Conservation (phyloP, 2,888 invertebrate genomes). For the Philereme transversata region DNA sequence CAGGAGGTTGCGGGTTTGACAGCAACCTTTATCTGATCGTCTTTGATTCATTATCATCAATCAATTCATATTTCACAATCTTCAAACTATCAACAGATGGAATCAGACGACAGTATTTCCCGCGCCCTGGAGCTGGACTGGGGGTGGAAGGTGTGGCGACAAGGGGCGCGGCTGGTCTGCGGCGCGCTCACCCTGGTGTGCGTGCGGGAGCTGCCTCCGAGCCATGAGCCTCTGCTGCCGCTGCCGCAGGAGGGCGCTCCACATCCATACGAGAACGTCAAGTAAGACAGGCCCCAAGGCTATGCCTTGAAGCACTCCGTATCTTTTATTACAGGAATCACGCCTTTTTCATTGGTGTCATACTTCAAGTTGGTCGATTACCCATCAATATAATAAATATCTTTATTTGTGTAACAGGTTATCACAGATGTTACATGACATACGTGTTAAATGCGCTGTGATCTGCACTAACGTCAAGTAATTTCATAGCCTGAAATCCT, state of each 20-base stretch:
- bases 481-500: too few relatives aligned
- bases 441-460: too few relatives aligned
- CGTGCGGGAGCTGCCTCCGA: constrained; percentile 90
- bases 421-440: too few relatives aligned
- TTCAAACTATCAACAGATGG: constrained; percentile 62
- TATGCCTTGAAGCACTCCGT: background rate
- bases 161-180: constrained; percentile 93
- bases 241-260: constrained; percentile 32
- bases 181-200: constrained; percentile 92
- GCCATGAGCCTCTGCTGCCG: constrained; percentile 66
- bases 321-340: background rate
- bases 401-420: too few relatives aligned
- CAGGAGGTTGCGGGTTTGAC: too few relatives aligned
- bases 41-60: too few relatives aligned
- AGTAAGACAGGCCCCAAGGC: background rate
- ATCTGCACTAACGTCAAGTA: too few relatives aligned
- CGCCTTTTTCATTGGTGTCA: too few relatives aligned
- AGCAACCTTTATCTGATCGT: background rate
- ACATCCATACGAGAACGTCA: constrained; percentile 39
- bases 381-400: too few relatives aligned
- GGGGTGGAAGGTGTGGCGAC: constrained; percentile 97
- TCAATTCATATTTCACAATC: too few relatives aligned
- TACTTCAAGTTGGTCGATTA: too few relatives aligned
- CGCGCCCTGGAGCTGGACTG: constrained; percentile 87
- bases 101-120: constrained; percentile 84